A percentile compares a stretch with the other conserved stretches of the same genome.
Evolutionary conservation across 1,140 invertebrate species (phyloP).

Genomic region (Tetramorium simillimum): DNA sequence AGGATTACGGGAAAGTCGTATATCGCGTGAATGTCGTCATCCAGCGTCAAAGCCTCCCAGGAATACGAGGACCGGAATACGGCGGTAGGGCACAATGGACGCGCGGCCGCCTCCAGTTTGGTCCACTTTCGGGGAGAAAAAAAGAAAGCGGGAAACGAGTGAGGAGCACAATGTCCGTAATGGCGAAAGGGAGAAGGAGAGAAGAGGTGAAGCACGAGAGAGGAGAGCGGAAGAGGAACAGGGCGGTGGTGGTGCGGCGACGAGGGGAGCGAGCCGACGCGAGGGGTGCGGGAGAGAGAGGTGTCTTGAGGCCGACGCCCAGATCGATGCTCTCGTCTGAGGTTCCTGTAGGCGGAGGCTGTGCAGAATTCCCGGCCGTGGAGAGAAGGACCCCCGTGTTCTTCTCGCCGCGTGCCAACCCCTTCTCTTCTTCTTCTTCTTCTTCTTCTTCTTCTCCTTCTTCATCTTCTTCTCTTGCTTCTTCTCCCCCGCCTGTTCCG

Average conservation of each 20-base stretch:
- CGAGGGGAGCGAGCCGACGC: conserved; percentile 21
- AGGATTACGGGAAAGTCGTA: background rate
- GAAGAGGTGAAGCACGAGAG: conserved; percentile 29
- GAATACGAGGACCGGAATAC: background rate
- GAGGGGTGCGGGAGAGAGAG: conserved; percentile 57
- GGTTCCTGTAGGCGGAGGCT: conserved; percentile 78
- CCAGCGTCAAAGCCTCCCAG: background rate
- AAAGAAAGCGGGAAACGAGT: conserved; percentile 28
- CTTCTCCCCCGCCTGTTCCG: conserved; percentile 35
- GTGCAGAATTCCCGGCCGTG: conserved; percentile 70
- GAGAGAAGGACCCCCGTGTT: conserved; percentile 58
- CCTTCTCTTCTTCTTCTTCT: conserved; percentile 12
- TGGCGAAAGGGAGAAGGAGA: conserved; percentile 16
- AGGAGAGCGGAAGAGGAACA: conserved; percentile 62
- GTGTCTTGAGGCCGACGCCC: conserved; percentile 81
- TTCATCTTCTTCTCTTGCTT: background rate
- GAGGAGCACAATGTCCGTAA: conserved; percentile 31
- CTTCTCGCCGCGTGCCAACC: conserved; percentile 46
- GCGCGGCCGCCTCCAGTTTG: conserved; percentile 45
- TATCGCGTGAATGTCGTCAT: conserved; percentile 9
- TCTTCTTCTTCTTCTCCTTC: background rate
- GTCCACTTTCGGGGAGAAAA: conserved; percentile 53
- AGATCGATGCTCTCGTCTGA: conserved; percentile 82
- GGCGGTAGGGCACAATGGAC: conserved; percentile 26
- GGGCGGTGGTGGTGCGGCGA: conserved; percentile 50